Conservation (phyloP, 2,113 vertebrate genomes). For the Proteles cristata region DNA sequence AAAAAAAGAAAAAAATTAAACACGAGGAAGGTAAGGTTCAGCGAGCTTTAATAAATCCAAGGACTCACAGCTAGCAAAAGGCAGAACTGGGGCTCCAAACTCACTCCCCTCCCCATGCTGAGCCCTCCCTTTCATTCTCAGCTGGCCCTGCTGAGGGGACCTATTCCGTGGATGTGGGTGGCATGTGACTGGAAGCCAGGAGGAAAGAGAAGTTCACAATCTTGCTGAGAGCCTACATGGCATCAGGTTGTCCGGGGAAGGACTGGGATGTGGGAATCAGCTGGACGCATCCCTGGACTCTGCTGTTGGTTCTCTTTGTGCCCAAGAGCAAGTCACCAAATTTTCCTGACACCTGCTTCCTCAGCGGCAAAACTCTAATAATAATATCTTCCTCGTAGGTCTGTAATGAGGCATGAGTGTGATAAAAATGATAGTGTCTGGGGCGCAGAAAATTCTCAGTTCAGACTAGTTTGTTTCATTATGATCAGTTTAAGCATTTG, state of each 20-base stretch:
- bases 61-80: neutral
- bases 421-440: neutral
- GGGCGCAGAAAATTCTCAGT: neutral
- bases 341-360: neutral
- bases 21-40: neutral
- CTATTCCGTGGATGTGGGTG: no score
- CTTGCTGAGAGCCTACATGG: neutral
- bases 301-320: neutral
- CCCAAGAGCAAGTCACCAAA: neutral
- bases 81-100: no score
- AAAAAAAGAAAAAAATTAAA: neutral
- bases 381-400: neutral
- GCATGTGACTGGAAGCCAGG: neutral
- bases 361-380: neutral
- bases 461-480: neutral
- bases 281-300: fast-evolving
- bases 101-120: fast-evolving
- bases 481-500: neutral
- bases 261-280: neutral
- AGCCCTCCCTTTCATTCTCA: fast-evolving
- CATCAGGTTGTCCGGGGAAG: neutral
- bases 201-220: neutral
- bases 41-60: neutral
- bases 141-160: neutral
- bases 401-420: neutral